These are phyloP conservation scores for Peromyscus aztecus DNA, from an alignment of 2,797 vertebrate genomes.

Conservation along the genomic window DNA sequence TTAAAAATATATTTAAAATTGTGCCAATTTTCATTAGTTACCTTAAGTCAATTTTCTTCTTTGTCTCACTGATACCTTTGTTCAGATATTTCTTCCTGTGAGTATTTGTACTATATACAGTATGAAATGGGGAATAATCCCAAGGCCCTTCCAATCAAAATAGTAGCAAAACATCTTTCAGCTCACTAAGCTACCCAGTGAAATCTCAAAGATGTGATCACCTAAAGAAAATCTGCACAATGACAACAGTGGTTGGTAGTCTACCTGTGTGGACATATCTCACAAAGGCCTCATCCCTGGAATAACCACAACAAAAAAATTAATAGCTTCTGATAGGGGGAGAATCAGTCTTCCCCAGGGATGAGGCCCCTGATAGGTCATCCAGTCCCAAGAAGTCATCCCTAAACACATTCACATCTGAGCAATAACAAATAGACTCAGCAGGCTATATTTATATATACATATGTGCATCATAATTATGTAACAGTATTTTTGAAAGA, in stretches of 20 bases:
- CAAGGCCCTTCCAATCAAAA: not conserved
- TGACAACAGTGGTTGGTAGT: not conserved
- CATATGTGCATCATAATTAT: not conserved
- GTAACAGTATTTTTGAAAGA: not conserved
- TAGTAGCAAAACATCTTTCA: rapidly evolving
- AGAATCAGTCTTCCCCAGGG: too few relatives aligned
- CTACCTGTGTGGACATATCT: too few relatives aligned
- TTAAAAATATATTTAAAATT: not conserved
- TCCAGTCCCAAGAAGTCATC: not conserved
- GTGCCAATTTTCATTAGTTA: not conserved
- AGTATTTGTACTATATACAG: not conserved
- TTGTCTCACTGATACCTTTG: not conserved
- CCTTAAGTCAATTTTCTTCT: not conserved
- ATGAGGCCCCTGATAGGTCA: not conserved
- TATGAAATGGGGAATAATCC: not conserved
- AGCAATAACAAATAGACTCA: not conserved
- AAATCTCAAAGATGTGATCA: not conserved
- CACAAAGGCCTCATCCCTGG: not conserved
- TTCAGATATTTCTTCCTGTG: not conserved
- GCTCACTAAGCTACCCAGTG: not conserved
- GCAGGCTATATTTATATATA: not conserved
- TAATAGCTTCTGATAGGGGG: not conserved
- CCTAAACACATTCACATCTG: too few relatives aligned
- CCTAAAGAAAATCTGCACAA: not conserved
- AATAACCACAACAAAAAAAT: not conserved